Evolutionary conservation across 2,113 vertebrate species (phyloP), one percentile per base, ranked within the genome.

Genomic region (Phaethornis superciliosus): DNA sequence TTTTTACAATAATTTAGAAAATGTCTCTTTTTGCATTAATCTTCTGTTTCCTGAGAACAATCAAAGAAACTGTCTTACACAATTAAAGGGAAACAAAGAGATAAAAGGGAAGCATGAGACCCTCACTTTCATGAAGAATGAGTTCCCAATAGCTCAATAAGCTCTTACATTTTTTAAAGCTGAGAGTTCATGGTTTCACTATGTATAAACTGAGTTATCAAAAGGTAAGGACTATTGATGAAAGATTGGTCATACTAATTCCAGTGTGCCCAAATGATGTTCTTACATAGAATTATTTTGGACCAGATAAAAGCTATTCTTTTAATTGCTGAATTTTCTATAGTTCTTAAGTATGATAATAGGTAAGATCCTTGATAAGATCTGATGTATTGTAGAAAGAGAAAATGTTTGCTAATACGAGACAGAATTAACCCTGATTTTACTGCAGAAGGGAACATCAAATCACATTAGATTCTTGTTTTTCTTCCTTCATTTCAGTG

Each of bases 371-470:
- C 46, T 78, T 87, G 89, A 86, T 79, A 70, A 64, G 59, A 75
- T 67, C 13, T 88, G 44, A 82, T 92, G 18, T 49, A 81, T 33
- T 83, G 19, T 56, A 88, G 22, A 17, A 78, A 89, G 62, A 82
- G 40, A 76, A 85, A 94, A 92, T 52, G 10, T 78, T 94, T 83
- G 12, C 15, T 89, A 88, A 89, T 67, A 90, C 70, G 74, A 87
- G 28, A 55, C 17, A 83, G 28, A 87, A 81, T 55, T 91, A 90
- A 77, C 37, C 86, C 47, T 85, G 75, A 74, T 83, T 23, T 81
- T 80, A 55, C 24, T 64, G 63, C 37, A 86, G 59, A 30, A 94
- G 51, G 28, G 23, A 88, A 70, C 42, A 83, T 59, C 33, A 91
- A 87, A 89, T 77, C 47, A 49, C 68, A 58, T 78, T 88, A 85